These are phyloP conservation scores for Tupiocoris notatus DNA, from an alignment of 2,888 invertebrate species.

Conservation along the genomic window DNA sequence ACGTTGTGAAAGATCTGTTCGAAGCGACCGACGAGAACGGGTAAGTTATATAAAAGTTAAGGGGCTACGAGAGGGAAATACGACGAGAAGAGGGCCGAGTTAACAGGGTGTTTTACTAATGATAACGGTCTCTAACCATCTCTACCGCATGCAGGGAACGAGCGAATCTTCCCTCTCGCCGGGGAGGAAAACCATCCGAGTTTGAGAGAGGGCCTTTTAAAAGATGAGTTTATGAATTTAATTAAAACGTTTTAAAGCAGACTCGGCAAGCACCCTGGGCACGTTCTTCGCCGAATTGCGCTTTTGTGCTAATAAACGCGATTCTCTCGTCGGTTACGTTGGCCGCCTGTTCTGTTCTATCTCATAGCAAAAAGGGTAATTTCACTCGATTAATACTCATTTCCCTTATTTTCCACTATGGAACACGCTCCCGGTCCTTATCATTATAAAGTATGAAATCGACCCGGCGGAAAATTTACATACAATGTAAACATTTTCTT, in stretches of 20 bases:
- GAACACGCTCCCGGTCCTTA: background rate
- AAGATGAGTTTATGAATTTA: constrained; percentile 46
- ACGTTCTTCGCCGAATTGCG: background rate
- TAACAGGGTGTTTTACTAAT: background rate
- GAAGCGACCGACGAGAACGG: background rate
- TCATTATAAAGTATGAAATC: no score
- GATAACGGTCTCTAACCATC: background rate
- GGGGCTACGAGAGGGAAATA: background rate
- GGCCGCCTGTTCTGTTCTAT: no score
- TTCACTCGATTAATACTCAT: background rate
- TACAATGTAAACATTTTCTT: background rate
- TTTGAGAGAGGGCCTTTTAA: constrained; percentile 28
- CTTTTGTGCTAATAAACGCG: background rate
- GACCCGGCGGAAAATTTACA: background rate
- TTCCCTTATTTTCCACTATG: background rate
- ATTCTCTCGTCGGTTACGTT: background rate
- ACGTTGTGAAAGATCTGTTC: background rate
- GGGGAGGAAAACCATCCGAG: background rate
- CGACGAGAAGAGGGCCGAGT: background rate
- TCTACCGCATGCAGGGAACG: background rate
- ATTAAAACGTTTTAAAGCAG: constrained; percentile 37
- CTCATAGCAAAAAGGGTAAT: background rate
- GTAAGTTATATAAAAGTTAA: background rate
- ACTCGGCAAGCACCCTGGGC: background rate
- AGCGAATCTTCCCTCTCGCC: background rate